A percentile compares a stretch with the other conserved stretches of the same genome.
Conservation (phyloP, 37 sponge, comb jelly and placozoan genomes). For the Beroe ovata region DNA sequence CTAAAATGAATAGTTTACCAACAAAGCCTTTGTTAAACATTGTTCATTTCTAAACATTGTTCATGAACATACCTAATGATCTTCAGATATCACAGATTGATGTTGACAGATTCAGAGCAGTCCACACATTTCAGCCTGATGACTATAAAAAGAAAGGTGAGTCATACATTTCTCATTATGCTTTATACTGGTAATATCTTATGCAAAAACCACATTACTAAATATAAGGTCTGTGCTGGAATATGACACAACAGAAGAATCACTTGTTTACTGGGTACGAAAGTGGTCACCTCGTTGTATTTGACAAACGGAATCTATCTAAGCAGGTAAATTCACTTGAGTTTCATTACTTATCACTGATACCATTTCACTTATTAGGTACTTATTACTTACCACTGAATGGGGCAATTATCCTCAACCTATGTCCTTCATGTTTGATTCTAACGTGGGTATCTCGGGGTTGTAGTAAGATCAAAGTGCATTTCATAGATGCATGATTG, state of each 20-base stretch:
- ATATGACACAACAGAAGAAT: neutral
- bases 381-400: too few relatives aligned
- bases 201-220: neutral
- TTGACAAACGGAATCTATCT: neutral
- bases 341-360: too few relatives aligned
- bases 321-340: constrained; percentile 1
- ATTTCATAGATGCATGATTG: too few relatives aligned
- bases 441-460: too few relatives aligned
- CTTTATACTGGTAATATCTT: neutral
- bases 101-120: neutral
- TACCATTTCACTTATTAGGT: too few relatives aligned
- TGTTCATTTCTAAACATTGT: neutral
- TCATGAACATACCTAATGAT: neutral
- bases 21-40: too few relatives aligned
- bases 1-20: too few relatives aligned
- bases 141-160: constrained; percentile 20
- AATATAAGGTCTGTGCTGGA: constrained; percentile 55
- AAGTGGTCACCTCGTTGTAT: constrained; percentile 40
- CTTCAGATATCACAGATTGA: neutral
- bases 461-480: too few relatives aligned
- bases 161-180: neutral
- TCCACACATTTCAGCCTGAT: constrained; percentile 17
- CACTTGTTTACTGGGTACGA: constrained; percentile 46
- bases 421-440: too few relatives aligned
- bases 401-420: too few relatives aligned